phyloP scores from a whole-genome alignment of 2,797 vertebrate species.

The Epinephelus coioides region DNA sequence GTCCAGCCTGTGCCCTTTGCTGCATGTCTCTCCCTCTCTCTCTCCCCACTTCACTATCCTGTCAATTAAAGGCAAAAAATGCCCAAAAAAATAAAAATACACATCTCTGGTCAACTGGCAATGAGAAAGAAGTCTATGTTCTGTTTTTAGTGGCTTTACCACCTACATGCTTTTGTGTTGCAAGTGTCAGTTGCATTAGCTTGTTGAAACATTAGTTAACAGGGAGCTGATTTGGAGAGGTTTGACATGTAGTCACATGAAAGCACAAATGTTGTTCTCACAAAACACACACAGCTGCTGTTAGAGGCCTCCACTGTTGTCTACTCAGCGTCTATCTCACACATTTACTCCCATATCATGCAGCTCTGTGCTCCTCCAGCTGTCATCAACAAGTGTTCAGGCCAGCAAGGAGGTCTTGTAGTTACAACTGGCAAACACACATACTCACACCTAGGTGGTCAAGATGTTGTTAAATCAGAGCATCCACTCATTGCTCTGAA shows the following conservation, averaged over 20 bases:
- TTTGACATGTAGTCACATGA: not conserved
- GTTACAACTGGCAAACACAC: not conserved
- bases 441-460: slow-evolving; percentile 19
- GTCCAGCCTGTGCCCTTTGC: no score
- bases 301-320: not conserved
- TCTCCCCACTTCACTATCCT: no score
- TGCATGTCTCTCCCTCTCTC: no score
- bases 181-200: not conserved
- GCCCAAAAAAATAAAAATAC: no score
- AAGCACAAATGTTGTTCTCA: slow-evolving; percentile 33
- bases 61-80: no score
- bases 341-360: not conserved
- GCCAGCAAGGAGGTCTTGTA: not conserved
- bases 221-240: not conserved
- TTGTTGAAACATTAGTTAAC: not conserved
- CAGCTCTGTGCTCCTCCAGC: slow-evolving; percentile 19
- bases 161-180: no score
- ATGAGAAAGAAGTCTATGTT: no score
- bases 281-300: slow-evolving; percentile 13
- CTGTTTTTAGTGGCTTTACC: no score
- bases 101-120: no score
- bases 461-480: slow-evolving; percentile 13
- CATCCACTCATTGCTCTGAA: not conserved
- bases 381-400: slow-evolving; percentile 20
- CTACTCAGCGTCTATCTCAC: slow-evolving; percentile 19